A percentile compares a stretch with the other conserved stretches of the same genome.
phyloP scores from a whole-genome alignment of 2,113 vertebrate species.

The Sebastes schlegelii region DNA sequence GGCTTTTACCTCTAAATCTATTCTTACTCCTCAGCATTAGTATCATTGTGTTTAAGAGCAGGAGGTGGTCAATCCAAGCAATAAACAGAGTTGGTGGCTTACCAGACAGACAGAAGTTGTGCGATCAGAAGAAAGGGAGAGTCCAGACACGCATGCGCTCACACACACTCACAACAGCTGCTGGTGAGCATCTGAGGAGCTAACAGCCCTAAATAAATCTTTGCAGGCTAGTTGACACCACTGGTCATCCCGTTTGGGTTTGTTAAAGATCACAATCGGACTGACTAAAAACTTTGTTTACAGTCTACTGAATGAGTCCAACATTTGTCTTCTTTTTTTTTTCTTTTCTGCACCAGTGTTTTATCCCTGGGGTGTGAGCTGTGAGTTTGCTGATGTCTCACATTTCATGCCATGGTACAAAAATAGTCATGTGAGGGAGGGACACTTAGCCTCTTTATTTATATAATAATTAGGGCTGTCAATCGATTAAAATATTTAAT shows the following conservation, averaged over 20 bases:
- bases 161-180: conserved; percentile 66
- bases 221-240: conserved; percentile 22
- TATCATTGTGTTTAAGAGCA: conserved; percentile 6
- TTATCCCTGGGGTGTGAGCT: background rate
- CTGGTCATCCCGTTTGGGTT: conserved; percentile 12
- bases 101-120: conserved; percentile 51
- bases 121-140: conserved; percentile 34
- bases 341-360: background rate
- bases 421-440: conserved; percentile 49
- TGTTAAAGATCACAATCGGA: background rate
- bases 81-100: conserved; percentile 51
- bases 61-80: background rate
- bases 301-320: background rate
- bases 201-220: conserved; percentile 59
- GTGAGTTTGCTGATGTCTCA: conserved; percentile 14
- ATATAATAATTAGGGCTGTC: background rate
- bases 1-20: conserved; percentile 7
- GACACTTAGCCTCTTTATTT: background rate
- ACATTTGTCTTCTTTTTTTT: background rate
- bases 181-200: conserved; percentile 47
- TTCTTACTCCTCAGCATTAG: conserved; percentile 1
- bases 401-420: conserved; percentile 42
- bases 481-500: too few relatives aligned
- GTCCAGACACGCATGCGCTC: conserved; percentile 39
- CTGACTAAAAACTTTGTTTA: background rate